These are phyloP conservation scores for Ypsolopha sequella DNA, from an alignment of 2,888 invertebrate genomes.

Conservation along the genomic window DNA sequence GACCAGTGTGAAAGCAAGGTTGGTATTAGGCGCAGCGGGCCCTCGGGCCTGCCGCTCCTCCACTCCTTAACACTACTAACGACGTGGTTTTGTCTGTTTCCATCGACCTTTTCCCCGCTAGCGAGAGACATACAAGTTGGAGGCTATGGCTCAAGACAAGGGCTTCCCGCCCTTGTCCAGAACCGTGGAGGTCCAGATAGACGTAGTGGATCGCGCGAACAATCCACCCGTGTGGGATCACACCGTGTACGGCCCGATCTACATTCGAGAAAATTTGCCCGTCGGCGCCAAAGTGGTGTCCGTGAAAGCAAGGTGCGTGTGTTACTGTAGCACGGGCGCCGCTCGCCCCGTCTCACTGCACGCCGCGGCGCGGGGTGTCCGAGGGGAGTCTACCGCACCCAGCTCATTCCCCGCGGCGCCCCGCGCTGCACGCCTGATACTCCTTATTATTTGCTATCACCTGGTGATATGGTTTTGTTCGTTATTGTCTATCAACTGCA, in stretches of 20 bases:
- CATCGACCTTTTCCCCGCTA: constrained; percentile 75
- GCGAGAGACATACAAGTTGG: constrained; percentile 98
- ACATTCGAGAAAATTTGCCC: constrained; percentile 97
- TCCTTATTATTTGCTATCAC: constrained; percentile 57
- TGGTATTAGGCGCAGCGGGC: constrained; percentile 79
- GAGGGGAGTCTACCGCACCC: constrained; percentile 9
- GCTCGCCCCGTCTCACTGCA: constrained; percentile 72
- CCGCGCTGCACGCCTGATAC: constrained; percentile 40
- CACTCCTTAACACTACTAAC: constrained; percentile 74
- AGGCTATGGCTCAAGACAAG: constrained; percentile 98
- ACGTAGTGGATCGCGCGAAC: constrained; percentile 98
- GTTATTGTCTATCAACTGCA: constrained; percentile 39
- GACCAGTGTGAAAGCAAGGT: constrained; percentile 98
- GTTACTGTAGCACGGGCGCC: constrained; percentile 69
- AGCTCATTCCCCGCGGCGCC: constrained; percentile 6
- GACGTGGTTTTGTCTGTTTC: constrained; percentile 77
- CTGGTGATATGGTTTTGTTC: constrained; percentile 47
- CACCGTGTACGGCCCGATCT: constrained; percentile 96
- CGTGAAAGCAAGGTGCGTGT: constrained; percentile 97
- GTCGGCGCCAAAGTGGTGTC: constrained; percentile 98
- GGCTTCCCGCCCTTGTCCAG: constrained; percentile 95
- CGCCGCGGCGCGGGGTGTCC: constrained; percentile 41
- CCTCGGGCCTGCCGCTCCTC: constrained; percentile 60
- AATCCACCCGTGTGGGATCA: constrained; percentile 98
- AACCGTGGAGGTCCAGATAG: constrained; percentile 98